A percentile compares a stretch with the other conserved stretches of the same genome.
phyloP scores from a whole-genome alignment of 2,113 vertebrate genomes.

The Dicaeum eximium region DNA sequence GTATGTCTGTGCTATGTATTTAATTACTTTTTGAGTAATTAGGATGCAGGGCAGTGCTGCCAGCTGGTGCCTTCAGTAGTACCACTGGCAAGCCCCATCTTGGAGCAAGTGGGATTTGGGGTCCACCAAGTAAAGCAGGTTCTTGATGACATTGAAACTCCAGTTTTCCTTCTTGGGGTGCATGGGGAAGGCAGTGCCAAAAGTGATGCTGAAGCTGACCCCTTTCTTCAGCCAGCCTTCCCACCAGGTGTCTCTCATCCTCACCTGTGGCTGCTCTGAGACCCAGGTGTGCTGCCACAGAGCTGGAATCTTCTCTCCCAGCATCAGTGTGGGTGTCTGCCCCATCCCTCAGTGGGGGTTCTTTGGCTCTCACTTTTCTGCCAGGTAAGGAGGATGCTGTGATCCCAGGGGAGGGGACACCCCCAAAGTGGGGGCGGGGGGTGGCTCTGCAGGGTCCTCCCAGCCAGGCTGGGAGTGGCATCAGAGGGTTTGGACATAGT shows the following conservation, averaged over 20 bases:
- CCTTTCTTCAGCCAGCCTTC: neutral
- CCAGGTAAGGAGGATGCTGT: neutral
- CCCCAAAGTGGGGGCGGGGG: too few relatives aligned
- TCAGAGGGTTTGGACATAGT: neutral
- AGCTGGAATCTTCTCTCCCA: neutral
- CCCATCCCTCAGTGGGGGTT: neutral
- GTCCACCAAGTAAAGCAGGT: slow-evolving; percentile 15
- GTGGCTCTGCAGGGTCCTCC: neutral
- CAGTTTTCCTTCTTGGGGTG: slow-evolving; percentile 5
- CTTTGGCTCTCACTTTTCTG: neutral
- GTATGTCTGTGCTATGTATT: neutral
- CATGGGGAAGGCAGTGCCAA: neutral
- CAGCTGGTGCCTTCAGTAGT: neutral
- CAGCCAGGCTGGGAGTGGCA: neutral
- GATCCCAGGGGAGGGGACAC: neutral
- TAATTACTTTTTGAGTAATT: slow-evolving; percentile 7
- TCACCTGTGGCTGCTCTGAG: neutral
- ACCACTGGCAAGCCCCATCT: neutral
- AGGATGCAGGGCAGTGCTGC: neutral
- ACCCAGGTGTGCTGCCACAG: rapidly evolving
- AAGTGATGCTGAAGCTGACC: neutral
- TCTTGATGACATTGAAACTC: slow-evolving; percentile 13
- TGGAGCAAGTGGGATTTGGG: neutral
- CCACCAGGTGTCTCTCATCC: slow-evolving; percentile 36
- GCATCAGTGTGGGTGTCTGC: neutral